Evolutionary conservation across 2,797 vertebrate genomes (phyloP), one percentile per base, ranked within the genome.

Genomic region (Orestias chungarensis): DNA sequence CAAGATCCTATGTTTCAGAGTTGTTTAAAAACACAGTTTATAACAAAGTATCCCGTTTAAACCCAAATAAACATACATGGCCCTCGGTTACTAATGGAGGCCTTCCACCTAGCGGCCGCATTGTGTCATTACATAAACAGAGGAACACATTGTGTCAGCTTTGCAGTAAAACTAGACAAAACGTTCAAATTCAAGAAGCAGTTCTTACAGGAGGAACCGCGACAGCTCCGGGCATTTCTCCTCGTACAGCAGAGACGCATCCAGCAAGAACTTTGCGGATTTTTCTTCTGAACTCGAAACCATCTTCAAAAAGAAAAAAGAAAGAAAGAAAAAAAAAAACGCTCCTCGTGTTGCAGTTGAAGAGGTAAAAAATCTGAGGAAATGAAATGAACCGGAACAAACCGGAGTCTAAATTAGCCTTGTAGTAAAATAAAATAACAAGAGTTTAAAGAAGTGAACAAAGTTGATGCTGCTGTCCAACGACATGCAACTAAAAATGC

Each of bases 141-240:
- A 11, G n/a, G 4, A 2, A 27, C 44, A 66, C 1, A 23, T 0
- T 14, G 42, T 2, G 0, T 27, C 31, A 1, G n/a, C 11, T 12
- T 3, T 1, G 4, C 15, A 6, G 14, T 23, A 15, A 46, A 31
- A 9, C 20, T 11, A 2, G 2, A 2, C 33, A 6, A 40, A 1
- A 7, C 23, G 12, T 0, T 42, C 4, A 6, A 23, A 7, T 61
- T 68, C 0, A 61, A 50, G 9, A 0, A 35, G 15, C 18, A 12
- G 25, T 62, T 78, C 94, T 95, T 90, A 95, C 95, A 93, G 65
- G 5, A 94, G 57, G 79, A 89, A 93, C 1, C 94, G 90, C 1
- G 95, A 90, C 0, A 93, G 81, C 76, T 93, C 94, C 59, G 93
- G 94, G 46, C 94, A 95, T 14, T 35, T 83, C 1, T 93, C 89